phyloP scores from a whole-genome alignment of 2,113 vertebrate species.

The Centropristis striata region DNA sequence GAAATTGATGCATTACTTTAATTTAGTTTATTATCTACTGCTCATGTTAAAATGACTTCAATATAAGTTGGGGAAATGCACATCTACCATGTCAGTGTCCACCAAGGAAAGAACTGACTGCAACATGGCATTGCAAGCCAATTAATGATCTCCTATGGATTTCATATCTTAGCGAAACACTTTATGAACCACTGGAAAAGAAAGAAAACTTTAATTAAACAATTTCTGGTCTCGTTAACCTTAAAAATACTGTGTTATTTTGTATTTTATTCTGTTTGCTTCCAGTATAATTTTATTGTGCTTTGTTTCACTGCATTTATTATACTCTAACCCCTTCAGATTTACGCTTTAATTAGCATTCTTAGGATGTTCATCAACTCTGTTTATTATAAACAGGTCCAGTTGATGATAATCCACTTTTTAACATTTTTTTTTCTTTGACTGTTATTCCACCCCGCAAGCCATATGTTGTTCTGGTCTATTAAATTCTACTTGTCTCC shows the following conservation, averaged over 20 bases:
- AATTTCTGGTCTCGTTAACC: neutral
- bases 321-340: neutral
- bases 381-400: neutral
- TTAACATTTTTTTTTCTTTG: constrained; percentile 3
- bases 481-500: constrained; percentile 30
- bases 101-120: constrained; percentile 8
- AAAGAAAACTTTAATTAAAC: neutral
- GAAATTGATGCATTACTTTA: neutral
- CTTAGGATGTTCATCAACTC: constrained; percentile 9
- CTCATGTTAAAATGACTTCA: constrained; percentile 7
- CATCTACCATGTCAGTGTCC: constrained; percentile 5
- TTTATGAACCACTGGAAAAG: neutral
- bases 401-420: constrained; percentile 11
- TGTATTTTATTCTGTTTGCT: neutral
- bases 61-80: constrained; percentile 8
- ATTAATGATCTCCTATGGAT: constrained; percentile 30
- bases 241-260: neutral
- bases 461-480: constrained; percentile 33
- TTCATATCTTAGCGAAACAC: neutral
- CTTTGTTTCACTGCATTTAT: constrained; percentile 3
- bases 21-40: neutral
- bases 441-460: constrained; percentile 8
- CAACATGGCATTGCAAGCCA: constrained; percentile 13
- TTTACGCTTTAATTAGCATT: constrained; percentile 26
- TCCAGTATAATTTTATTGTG: neutral